A percentile compares a stretch with the other conserved stretches of the same genome.
Evolutionary conservation across 2,797 vertebrate genomes (phyloP).

Genomic region (Arrhamphus sclerolepis): DNA sequence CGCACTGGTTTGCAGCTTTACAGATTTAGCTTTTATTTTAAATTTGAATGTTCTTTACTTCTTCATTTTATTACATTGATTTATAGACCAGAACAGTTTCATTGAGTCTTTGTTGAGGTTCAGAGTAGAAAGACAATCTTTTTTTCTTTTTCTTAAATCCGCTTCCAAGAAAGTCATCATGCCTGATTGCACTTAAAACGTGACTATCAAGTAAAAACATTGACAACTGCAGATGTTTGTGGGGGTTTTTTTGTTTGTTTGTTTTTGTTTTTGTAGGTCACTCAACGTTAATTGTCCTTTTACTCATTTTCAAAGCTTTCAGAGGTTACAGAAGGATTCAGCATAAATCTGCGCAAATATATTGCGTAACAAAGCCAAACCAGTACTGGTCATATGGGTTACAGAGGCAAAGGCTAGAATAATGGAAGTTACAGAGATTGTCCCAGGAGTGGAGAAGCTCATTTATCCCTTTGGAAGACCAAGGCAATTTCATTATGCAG

Average conservation of each 20-base stretch:
- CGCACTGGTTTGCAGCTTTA: not conserved
- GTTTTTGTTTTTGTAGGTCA: conserved; percentile 8
- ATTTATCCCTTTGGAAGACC: conserved; percentile 63
- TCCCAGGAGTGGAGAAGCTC: conserved; percentile 44
- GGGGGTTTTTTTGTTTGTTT: too few species aligned
- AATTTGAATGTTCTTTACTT: too few species aligned
- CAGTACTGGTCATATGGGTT: conserved; percentile 7
- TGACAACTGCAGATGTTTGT: conserved; percentile 35
- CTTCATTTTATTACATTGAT: too few species aligned
- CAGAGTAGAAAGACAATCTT: conserved; percentile 9
- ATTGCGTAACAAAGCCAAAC: conserved; percentile 20
- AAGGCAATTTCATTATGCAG: conserved; percentile 68
- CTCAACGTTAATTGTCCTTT: not conserved
- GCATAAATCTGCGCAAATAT: conserved; percentile 7
- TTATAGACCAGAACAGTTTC: too few species aligned
- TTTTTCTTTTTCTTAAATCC: conserved; percentile 14
- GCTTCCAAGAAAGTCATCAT: conserved; percentile 21
- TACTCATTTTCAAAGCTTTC: conserved; percentile 8
- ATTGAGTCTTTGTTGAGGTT: not conserved
- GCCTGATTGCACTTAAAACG: conserved; percentile 22
- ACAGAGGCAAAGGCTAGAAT: conserved; percentile 38
- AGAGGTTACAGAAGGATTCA: conserved; percentile 3
- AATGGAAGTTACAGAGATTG: conserved; percentile 43
- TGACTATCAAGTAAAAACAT: conserved; percentile 22
- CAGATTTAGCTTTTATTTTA: too few species aligned